A percentile compares a stretch with the other conserved stretches of the same genome.
phyloP scores from a whole-genome alignment of 2,888 invertebrate species.

The Nasonia oneida region DNA sequence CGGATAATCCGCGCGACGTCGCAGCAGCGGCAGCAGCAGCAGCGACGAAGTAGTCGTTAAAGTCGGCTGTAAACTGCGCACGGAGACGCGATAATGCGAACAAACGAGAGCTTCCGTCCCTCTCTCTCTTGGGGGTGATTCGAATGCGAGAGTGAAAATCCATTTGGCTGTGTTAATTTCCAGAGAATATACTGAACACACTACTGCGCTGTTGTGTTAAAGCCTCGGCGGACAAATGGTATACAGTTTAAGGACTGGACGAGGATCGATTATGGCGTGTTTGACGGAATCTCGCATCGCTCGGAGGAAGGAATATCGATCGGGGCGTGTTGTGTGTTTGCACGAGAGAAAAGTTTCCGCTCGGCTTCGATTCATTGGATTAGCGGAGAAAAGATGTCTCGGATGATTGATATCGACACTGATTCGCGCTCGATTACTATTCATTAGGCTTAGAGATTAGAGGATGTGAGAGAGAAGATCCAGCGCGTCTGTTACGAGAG shows the following conservation, averaged over 20 bases:
- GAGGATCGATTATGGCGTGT: slow-evolving; percentile 20
- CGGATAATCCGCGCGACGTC: background rate
- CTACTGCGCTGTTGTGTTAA: background rate
- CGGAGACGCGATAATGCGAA: slow-evolving; percentile 21
- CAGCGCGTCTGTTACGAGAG: background rate
- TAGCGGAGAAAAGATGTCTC: background rate
- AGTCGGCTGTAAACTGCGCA: slow-evolving; percentile 20
- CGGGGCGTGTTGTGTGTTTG: background rate
- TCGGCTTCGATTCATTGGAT: slow-evolving; percentile 2
- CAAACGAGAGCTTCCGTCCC: background rate
- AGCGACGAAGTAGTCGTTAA: background rate
- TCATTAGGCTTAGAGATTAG: background rate
- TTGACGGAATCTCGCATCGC: slow-evolving; percentile 25
- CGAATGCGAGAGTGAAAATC: slow-evolving; percentile 6
- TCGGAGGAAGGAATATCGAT: slow-evolving; percentile 23
- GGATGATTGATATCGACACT: background rate
- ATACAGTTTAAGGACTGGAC: background rate
- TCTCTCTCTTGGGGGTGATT: slow-evolving; percentile 13
- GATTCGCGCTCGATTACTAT: background rate
- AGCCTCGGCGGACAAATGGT: background rate
- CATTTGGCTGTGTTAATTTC: slow-evolving; percentile 8
- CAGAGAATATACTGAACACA: background rate
- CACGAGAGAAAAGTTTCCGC: background rate
- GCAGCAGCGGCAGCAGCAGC: background rate
- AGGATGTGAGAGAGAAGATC: background rate